These are phyloP conservation scores for Agrotis puta DNA, from an alignment of 2,888 invertebrate genomes.

Conservation along the genomic window DNA sequence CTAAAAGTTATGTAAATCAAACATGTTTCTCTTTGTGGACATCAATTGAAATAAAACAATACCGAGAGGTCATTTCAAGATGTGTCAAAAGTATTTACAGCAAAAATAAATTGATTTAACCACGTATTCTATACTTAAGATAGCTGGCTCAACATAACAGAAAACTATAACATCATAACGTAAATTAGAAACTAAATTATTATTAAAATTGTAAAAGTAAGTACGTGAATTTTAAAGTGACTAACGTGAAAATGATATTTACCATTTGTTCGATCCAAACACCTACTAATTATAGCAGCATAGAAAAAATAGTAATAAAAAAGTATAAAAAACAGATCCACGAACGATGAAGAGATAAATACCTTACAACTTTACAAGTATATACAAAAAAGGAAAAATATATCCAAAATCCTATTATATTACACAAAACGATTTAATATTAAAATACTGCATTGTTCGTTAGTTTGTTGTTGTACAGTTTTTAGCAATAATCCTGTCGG, in stretches of 20 bases:
- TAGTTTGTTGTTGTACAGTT: constrained; percentile 72
- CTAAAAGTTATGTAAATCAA: constrained; percentile 37
- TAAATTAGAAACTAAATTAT: constrained; percentile 58
- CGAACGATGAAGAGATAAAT: constrained; percentile 79
- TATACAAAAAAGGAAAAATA: constrained; percentile 86
- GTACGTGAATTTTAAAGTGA: constrained; percentile 63
- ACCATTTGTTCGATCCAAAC: constrained; percentile 70
- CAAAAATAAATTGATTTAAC: constrained; percentile 42
- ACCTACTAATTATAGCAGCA: constrained; percentile 60
- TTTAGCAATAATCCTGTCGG: constrained; percentile 69
- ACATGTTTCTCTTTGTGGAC: constrained; percentile 13
- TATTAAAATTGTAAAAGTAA: constrained; percentile 60
- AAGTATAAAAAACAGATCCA: constrained; percentile 84
- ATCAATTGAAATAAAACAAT: constrained; percentile 26
- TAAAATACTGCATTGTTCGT: constrained; percentile 87
- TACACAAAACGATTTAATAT: constrained; percentile 78
- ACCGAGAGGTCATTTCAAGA: constrained; percentile 23
- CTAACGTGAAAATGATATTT: constrained; percentile 66
- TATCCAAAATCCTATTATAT: constrained; percentile 85
- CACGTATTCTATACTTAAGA: constrained; percentile 59
- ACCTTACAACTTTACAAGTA: constrained; percentile 89
- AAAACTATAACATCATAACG: constrained; percentile 62
- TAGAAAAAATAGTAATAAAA: constrained; percentile 69
- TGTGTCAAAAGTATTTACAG: constrained; percentile 42
- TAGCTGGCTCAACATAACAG: constrained; percentile 65